Evolutionary conservation across 2,113 vertebrate genomes (phyloP).

Genomic region (Oreochromis niloticus): DNA sequence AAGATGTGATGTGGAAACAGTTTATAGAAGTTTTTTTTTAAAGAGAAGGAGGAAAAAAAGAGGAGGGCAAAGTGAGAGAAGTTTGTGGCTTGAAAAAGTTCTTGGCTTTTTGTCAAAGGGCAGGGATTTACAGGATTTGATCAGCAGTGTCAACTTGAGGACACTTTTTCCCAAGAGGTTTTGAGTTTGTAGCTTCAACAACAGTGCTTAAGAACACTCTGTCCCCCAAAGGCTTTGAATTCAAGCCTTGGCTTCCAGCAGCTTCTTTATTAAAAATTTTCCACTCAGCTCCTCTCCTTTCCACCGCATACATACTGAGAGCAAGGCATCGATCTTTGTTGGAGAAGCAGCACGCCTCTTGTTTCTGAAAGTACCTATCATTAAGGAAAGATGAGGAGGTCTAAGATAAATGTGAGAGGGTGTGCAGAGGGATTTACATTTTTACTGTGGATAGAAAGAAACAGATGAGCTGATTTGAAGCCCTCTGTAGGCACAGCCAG

Average conservation of each 20-base stretch:
- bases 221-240: constrained; percentile 26
- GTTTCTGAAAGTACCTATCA: neutral
- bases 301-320: neutral
- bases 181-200: constrained; percentile 27
- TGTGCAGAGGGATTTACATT: neutral
- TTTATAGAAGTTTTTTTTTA: constrained; percentile 27
- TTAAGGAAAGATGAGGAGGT: constrained; percentile 1
- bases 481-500: neutral
- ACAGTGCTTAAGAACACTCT: constrained; percentile 21
- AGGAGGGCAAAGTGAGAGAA: neutral
- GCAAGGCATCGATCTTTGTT: constrained; percentile 8
- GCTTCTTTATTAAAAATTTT: constrained; percentile 16
- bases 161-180: constrained; percentile 38
- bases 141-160: constrained; percentile 50
- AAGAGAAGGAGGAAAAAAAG: neutral
- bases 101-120: constrained; percentile 39
- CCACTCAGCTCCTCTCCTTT: constrained; percentile 2
- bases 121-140: constrained; percentile 48
- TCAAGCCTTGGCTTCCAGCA: constrained; percentile 31
- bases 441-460: neutral
- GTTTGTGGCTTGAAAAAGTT: constrained; percentile 47
- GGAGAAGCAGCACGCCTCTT: neutral
- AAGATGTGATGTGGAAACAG: constrained; percentile 40
- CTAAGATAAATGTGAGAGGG: neutral
- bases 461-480: neutral